phyloP scores from a whole-genome alignment of 2,888 invertebrate species.

The Caenorhabditis sp. region DNA sequence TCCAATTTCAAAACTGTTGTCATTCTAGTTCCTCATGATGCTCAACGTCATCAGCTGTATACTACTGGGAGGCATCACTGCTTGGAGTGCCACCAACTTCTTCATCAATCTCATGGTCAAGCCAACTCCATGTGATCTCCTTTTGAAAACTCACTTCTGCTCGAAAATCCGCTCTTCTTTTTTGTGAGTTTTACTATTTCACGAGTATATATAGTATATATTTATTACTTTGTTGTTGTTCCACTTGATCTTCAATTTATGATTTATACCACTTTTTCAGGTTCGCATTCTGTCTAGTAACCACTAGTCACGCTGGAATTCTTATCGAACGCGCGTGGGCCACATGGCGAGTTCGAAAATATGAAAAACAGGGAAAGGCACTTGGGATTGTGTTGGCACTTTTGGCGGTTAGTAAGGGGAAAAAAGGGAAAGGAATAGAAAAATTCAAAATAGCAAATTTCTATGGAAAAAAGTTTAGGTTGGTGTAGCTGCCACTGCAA shows the following conservation, averaged over 20 bases:
- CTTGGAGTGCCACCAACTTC: conserved; percentile 32
- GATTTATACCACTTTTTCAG: no score
- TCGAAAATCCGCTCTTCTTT: conserved; percentile 35
- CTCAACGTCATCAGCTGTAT: conserved; percentile 38
- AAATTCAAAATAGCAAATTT: no score
- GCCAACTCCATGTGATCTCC: conserved; percentile 45
- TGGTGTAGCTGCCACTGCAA: conserved; percentile 30
- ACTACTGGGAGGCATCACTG: conserved; percentile 34
- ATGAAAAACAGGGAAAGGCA: conserved; percentile 49
- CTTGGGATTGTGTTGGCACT: conserved; percentile 40
- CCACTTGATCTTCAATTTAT: no score
- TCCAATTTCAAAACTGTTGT: not conserved
- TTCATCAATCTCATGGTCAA: conserved; percentile 37
- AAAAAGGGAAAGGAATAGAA: no score
- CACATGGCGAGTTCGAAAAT: conserved; percentile 30
- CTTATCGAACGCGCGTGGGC: conserved; percentile 55
- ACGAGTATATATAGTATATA: no score
- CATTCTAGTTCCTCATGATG: conserved; percentile 47
- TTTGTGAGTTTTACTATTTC: conserved; percentile 33
- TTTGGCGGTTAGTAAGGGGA: conserved; percentile 44
- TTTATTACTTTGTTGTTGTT: not conserved
- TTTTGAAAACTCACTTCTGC: conserved; percentile 50
- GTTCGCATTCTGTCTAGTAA: conserved; percentile 45
- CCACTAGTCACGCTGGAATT: conserved; percentile 50
- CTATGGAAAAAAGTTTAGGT: no score